A percentile compares a stretch with the other conserved stretches of the same genome.
These are phyloP conservation scores for Eulemur rufifrons DNA, from an alignment of 2,113 vertebrate genomes.

Conservation along the genomic window DNA sequence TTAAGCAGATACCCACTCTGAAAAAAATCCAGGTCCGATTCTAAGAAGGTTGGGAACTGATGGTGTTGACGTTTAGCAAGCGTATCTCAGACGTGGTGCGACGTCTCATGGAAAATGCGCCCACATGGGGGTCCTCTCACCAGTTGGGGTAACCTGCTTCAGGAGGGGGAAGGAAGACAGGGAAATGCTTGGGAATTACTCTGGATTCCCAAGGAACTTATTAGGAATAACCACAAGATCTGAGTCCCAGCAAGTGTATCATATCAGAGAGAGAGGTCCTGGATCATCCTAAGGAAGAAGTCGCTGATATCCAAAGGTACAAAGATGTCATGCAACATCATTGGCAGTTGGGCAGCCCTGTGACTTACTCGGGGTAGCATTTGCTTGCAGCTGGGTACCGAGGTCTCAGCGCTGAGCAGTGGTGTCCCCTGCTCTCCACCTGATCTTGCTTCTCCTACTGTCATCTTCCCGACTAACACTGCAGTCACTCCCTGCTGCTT, in stretches of 20 bases:
- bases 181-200: neutral
- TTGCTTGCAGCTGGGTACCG: neutral
- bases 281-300: neutral
- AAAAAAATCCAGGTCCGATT: neutral
- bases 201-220: neutral
- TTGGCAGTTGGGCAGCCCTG: neutral
- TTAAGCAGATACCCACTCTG: neutral
- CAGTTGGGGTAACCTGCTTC: fast-evolving
- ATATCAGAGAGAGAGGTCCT: neutral
- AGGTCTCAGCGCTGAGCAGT: neutral
- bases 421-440: neutral
- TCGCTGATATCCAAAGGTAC: neutral
- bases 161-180: neutral
- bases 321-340: neutral
- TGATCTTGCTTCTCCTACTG: neutral
- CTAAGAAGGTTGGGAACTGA: neutral
- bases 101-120: fast-evolving
- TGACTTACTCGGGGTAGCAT: neutral
- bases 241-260: neutral
- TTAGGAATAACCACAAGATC: neutral
- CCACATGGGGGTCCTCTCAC: fast-evolving
- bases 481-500: neutral
- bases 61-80: neutral
- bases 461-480: neutral
- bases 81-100: neutral